phyloP scores from a whole-genome alignment of 2,113 vertebrate species.

The Lamprologus tigripictilis region DNA sequence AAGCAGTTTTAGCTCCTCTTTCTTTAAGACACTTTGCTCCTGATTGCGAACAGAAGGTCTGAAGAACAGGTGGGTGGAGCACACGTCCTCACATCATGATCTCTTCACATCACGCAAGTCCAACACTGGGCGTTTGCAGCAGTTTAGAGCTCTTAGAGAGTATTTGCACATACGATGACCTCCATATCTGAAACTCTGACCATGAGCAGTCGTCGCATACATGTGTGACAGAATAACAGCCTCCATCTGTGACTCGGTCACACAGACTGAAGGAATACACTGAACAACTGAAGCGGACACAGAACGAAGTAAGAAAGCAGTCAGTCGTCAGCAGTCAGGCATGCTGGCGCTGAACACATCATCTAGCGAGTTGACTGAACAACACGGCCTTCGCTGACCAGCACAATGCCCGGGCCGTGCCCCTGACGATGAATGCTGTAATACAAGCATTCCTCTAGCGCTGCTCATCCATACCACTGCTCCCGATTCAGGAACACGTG shows the following conservation, averaged over 20 bases:
- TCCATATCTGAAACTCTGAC: neutral
- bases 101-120: neutral
- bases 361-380: neutral
- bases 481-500: neutral
- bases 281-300: neutral
- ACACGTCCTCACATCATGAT: neutral
- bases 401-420: neutral
- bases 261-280: neutral
- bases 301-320: neutral
- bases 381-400: neutral
- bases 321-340: neutral
- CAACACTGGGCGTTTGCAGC: neutral
- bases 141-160: neutral
- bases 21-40: neutral
- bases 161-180: rapidly evolving
- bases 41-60: neutral
- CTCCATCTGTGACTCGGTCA: neutral
- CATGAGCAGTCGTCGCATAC: rapidly evolving
- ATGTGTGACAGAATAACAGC: neutral
- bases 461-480: slow-evolving; percentile 7
- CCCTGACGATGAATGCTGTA: slow-evolving; percentile 2
- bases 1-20: neutral
- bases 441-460: slow-evolving; percentile 25
- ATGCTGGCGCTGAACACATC: slow-evolving; percentile 1
- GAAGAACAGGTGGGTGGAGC: neutral